phyloP scores from a whole-genome alignment of 2,797 vertebrate species.

The Salmo trutta region DNA sequence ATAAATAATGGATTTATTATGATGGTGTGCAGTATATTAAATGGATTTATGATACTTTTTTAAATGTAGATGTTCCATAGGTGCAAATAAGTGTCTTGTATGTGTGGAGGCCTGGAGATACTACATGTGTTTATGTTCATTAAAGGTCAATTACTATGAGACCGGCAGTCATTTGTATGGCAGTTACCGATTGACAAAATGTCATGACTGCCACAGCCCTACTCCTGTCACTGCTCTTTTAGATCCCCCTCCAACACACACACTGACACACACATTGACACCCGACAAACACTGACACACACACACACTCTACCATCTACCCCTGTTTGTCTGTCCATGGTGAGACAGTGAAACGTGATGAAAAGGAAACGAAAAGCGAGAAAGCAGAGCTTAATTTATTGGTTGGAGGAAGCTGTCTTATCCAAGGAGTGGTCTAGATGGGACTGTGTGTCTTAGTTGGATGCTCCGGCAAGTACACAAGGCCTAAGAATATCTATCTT shows the following conservation, averaged over 20 bases:
- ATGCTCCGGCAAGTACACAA: neutral
- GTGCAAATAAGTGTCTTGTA: too few relatives aligned
- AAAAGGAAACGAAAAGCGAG: neutral
- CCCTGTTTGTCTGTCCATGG: neutral
- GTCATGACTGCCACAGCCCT: too few relatives aligned
- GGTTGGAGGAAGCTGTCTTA: neutral
- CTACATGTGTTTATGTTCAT: too few relatives aligned
- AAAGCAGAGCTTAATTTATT: neutral
- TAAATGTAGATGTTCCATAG: too few relatives aligned
- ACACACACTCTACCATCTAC: neutral
- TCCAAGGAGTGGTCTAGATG: neutral
- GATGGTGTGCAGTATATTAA: too few relatives aligned
- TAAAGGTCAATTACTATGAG: too few relatives aligned
- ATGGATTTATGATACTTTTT: too few relatives aligned
- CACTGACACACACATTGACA: neutral
- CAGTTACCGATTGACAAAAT: too few relatives aligned
- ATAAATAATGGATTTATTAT: too few relatives aligned
- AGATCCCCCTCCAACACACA: neutral
- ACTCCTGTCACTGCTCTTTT: constrained; percentile 34
- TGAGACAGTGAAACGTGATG: neutral
- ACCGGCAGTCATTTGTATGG: too few relatives aligned
- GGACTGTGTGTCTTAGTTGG: neutral
- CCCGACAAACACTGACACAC: neutral
- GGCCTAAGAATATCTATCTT: neutral
- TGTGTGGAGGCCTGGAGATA: too few relatives aligned